A percentile compares a stretch with the other conserved stretches of the same genome.
phyloP scores from a whole-genome alignment of 1,140 invertebrate species.

The Trachelipus rathkii region DNA sequence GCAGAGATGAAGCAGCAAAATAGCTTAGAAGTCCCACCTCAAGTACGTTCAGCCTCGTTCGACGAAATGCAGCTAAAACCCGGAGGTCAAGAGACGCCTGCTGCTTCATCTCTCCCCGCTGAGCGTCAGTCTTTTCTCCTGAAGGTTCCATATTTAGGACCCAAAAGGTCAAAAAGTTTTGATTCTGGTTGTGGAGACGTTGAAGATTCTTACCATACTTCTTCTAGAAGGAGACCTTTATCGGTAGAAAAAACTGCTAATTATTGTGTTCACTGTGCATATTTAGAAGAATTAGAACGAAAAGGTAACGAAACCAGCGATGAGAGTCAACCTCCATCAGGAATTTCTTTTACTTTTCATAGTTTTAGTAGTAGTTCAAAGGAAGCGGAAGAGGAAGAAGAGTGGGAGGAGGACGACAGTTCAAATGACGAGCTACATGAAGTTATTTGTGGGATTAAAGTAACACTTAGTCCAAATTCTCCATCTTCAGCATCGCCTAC shows the following conservation, averaged over 20 bases:
- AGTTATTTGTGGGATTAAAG: slow-evolving; percentile 58
- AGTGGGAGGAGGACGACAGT: slow-evolving; percentile 41
- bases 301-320: slow-evolving; percentile 13
- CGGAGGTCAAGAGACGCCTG: slow-evolving; percentile 53
- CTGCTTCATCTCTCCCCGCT: slow-evolving; percentile 49
- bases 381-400: slow-evolving; percentile 37
- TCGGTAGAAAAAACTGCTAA: slow-evolving; percentile 46
- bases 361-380: slow-evolving; percentile 33
- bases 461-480: slow-evolving; percentile 62
- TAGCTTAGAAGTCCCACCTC: slow-evolving; percentile 79
- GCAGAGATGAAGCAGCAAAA: slow-evolving; percentile 84
- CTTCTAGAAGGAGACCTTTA: slow-evolving; percentile 62
- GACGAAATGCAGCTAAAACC: slow-evolving; percentile 79
- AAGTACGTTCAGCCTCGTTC: slow-evolving; percentile 77
- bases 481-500: slow-evolving; percentile 52
- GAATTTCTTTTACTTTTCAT: slow-evolving; percentile 30
- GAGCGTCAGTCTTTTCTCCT: slow-evolving; percentile 43
- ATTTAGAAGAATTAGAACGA: slow-evolving; percentile 42
- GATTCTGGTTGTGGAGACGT: slow-evolving; percentile 60
- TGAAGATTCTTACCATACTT: slow-evolving; percentile 57
- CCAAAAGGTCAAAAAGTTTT: slow-evolving; percentile 68
- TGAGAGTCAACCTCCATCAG: slow-evolving; percentile 24
- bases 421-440: slow-evolving; percentile 45
- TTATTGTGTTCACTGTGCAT: slow-evolving; percentile 46
- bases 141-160: slow-evolving; percentile 51